phyloP scores from a whole-genome alignment of 1,140 invertebrate genomes.

The Mamestra configurata region DNA sequence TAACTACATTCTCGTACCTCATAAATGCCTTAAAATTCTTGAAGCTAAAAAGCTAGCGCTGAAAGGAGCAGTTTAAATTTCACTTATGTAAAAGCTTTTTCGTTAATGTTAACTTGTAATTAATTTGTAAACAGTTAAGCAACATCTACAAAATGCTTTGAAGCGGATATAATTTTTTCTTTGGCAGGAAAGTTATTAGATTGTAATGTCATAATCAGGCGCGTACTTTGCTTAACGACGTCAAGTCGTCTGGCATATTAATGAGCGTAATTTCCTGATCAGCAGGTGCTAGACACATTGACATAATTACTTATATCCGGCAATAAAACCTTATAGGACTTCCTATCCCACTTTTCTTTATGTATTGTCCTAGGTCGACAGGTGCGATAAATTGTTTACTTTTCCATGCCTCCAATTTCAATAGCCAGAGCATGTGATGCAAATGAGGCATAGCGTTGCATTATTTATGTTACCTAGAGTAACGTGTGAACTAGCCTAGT shows the following conservation, averaged over 20 bases:
- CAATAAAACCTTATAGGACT: conserved; percentile 13
- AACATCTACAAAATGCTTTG: conserved; percentile 15
- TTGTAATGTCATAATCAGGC: conserved; percentile 37
- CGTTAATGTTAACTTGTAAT: conserved; percentile 9
- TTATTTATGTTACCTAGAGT: conserved; percentile 40
- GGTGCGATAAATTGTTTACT: conserved; percentile 32
- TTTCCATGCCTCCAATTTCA: conserved; percentile 29
- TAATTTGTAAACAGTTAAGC: not conserved
- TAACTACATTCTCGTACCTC: conserved; percentile 15
- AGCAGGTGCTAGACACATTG: conserved; percentile 29
- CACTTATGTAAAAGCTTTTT: conserved; percentile 5
- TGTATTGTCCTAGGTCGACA: conserved; percentile 34
- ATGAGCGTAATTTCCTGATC: conserved; percentile 42
- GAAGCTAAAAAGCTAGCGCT: conserved; percentile 22
- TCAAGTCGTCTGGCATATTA: conserved; percentile 35
- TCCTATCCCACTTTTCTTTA: conserved; percentile 22
- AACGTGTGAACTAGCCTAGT: conserved; percentile 48
- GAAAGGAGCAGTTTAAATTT: conserved; percentile 5
- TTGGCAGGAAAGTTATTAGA: conserved; percentile 27
- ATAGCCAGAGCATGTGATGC: conserved; percentile 3
- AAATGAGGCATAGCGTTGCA: conserved; percentile 35
- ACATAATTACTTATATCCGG: conserved; percentile 45
- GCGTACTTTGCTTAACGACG: conserved; percentile 10
- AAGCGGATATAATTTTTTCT: conserved; percentile 13
- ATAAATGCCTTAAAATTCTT: conserved; percentile 13